A percentile compares a stretch with the other conserved stretches of the same genome.
phyloP scores from a whole-genome alignment of 2,888 invertebrate genomes.

The Balanococcus diminutus region DNA sequence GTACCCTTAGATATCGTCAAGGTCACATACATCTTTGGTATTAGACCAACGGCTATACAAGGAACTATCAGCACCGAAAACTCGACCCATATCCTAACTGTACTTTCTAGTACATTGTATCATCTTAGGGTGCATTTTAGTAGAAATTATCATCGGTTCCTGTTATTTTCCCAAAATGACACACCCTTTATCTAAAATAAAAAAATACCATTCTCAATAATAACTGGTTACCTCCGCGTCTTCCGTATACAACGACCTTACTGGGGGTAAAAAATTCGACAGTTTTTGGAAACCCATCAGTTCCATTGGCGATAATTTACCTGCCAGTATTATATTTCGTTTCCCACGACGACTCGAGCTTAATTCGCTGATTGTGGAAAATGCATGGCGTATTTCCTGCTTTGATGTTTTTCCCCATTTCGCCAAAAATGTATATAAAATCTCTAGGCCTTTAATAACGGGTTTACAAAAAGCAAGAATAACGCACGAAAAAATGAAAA shows the following conservation, averaged over 20 bases:
- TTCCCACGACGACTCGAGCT: not conserved
- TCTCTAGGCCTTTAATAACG: not conserved
- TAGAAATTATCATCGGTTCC: not conserved
- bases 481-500: not conserved
- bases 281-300: slow-evolving; percentile 9
- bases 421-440: too few species aligned
- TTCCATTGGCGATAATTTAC: not conserved
- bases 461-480: not conserved
- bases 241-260: not conserved
- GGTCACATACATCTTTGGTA: not conserved
- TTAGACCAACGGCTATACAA: not conserved
- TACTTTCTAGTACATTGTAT: slow-evolving; percentile 1
- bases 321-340: slow-evolving; percentile 13
- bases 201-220: not conserved
- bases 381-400: slow-evolving; percentile 38
- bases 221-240: not conserved
- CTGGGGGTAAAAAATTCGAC: not conserved
- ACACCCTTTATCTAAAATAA: not conserved
- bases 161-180: slow-evolving; percentile 26
- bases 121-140: not conserved
- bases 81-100: slow-evolving; percentile 17
- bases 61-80: not conserved
- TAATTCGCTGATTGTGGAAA: slow-evolving; percentile 10
- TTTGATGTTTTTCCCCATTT: not conserved
- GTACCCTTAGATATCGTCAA: not conserved